Conservation (phyloP, 2,888 invertebrate genomes). For the Scaptodrosophila latifasciaeformis region DNA sequence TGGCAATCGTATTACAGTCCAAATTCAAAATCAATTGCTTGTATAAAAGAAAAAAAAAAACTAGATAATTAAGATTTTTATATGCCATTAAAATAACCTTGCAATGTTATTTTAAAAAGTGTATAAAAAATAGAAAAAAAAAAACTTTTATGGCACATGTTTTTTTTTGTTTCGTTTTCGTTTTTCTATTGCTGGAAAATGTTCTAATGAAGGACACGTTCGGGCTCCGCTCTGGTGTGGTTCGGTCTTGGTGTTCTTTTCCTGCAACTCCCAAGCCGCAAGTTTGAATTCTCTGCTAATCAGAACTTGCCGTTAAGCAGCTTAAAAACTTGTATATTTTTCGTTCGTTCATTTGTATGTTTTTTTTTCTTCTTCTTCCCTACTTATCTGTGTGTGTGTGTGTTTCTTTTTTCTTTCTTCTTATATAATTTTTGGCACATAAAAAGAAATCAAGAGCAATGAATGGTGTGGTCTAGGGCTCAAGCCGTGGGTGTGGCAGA, state of each 20-base stretch:
- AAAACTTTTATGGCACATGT: conserved; percentile 14
- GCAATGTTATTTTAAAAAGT: no score
- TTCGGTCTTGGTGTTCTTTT: neutral
- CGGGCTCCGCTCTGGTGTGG: neutral
- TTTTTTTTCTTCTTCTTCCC: neutral
- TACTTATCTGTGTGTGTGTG: no score
- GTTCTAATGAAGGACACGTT: conserved; percentile 3
- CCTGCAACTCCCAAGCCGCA: conserved; percentile 28
- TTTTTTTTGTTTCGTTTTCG: conserved; percentile 21
- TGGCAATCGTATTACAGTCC: no score
- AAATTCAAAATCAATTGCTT: no score
- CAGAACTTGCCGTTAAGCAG: conserved; percentile 66
- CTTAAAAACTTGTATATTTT: conserved; percentile 60
- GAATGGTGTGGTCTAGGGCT: no score
- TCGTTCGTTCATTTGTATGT: conserved; percentile 24
- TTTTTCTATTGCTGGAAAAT: conserved; percentile 8
- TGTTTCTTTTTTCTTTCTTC: no score
- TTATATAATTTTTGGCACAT: conserved; percentile 43
- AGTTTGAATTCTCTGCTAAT: conserved; percentile 56
- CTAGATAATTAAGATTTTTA: no score
- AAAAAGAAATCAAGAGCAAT: no score
- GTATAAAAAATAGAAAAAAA: neutral
- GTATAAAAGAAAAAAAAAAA: no score
- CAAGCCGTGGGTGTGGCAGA: no score
- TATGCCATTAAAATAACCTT: no score